Conservation (phyloP, 2,888 invertebrate genomes). For the Ormyrus rosae region DNA sequence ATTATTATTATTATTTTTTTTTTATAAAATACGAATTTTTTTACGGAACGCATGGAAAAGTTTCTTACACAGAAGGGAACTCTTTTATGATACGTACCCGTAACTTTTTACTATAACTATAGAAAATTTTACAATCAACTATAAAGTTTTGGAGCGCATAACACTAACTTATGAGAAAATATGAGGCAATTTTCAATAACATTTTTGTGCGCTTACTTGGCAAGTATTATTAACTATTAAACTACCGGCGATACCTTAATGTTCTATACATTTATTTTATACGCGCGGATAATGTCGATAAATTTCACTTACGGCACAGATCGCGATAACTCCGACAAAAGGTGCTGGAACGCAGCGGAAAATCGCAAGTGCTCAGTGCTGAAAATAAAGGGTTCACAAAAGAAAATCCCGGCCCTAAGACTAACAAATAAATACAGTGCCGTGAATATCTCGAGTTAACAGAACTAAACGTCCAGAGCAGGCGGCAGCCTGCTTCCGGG, state of each 20-base stretch:
- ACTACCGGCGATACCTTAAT: background rate
- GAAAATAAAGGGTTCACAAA: no score
- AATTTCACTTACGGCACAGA: no score
- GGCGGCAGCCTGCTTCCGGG: no score
- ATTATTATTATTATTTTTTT: constrained; percentile 5
- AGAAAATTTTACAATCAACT: constrained; percentile 31
- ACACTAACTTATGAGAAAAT: constrained; percentile 29
- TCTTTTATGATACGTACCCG: background rate
- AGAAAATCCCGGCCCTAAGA: no score
- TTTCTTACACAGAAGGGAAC: constrained; percentile 6
- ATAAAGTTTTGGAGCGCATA: constrained; percentile 28
- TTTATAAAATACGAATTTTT: background rate
- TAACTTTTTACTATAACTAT: constrained; percentile 32
- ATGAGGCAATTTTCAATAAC: constrained; percentile 22
- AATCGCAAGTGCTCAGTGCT: no score
- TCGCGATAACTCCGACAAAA: no score
- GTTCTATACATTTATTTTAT: background rate
- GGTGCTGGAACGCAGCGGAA: no score
- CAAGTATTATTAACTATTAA: constrained; percentile 26
- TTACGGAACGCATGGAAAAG: background rate
- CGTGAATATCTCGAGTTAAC: no score
- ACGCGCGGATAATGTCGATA: no score
- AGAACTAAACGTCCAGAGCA: no score
- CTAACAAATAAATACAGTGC: no score
- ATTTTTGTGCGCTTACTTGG: constrained; percentile 5